A percentile compares a stretch with the other conserved stretches of the same genome.
Evolutionary conservation across 2,888 invertebrate species (phyloP).

Genomic region (Xanthia icteritia): DNA sequence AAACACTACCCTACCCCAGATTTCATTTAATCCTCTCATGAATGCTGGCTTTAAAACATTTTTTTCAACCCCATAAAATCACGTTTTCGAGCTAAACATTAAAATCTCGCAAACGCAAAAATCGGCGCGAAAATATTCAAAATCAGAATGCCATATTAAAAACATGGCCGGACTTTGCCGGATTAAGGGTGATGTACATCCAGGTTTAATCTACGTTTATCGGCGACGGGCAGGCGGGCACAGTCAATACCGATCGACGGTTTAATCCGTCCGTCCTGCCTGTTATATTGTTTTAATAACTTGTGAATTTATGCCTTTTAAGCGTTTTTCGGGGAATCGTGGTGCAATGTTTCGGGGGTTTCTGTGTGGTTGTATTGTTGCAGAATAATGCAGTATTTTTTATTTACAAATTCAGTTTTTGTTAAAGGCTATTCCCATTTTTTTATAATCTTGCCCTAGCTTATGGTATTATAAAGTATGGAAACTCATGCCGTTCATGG

Average conservation of each 20-base stretch:
- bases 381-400: constrained; percentile 10
- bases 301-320: constrained; percentile 68
- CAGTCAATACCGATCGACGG: constrained; percentile 82
- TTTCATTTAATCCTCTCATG: background rate
- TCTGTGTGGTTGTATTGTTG: constrained; percentile 1
- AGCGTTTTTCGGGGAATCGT: constrained; percentile 24
- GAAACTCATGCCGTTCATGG: background rate
- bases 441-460: background rate
- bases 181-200: constrained; percentile 81
- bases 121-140: constrained; percentile 52
- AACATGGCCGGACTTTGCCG: constrained; percentile 73
- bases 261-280: constrained; percentile 80
- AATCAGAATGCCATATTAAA: constrained; percentile 73
- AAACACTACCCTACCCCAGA: background rate
- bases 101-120: constrained; percentile 38
- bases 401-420: background rate
- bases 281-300: constrained; percentile 72
- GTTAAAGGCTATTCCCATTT: background rate
- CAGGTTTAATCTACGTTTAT: constrained; percentile 86
- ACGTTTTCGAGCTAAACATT: constrained; percentile 24
- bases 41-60: background rate
- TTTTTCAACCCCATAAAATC: background rate
- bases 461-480: background rate
- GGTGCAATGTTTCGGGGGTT: constrained; percentile 17
- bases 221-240: constrained; percentile 81